phyloP scores from a whole-genome alignment of 1,140 invertebrate genomes.

The Campoletis sonorensis region DNA sequence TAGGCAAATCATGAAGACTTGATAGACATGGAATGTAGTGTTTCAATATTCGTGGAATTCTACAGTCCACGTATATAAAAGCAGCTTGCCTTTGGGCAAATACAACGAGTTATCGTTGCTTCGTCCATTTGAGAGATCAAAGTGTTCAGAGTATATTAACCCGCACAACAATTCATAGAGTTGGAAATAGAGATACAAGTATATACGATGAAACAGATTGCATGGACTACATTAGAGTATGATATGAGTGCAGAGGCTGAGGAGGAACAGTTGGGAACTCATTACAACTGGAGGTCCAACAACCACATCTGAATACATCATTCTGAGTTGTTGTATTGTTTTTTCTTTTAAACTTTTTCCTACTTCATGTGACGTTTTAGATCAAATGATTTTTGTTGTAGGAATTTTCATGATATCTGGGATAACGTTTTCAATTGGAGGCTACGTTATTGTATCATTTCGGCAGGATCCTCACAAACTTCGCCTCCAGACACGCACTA shows the following conservation, averaged over 20 bases:
- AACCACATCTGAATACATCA: no score
- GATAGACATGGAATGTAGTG: no score
- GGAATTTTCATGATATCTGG: not conserved
- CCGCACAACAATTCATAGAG: no score
- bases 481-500: constrained; percentile 49
- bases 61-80: not conserved
- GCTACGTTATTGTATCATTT: constrained; percentile 20
- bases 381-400: not conserved
- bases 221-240: not conserved
- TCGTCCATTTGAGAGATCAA: not conserved
- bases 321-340: no score
- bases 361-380: not conserved
- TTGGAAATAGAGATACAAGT: not conserved
- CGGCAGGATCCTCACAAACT: not conserved
- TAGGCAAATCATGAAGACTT: no score
- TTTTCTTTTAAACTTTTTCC: no score
- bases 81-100: not conserved
- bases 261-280: no score
- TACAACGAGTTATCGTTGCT: not conserved
- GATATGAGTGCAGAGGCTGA: not conserved
- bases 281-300: no score
- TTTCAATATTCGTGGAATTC: not conserved
- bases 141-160: not conserved
- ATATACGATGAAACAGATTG: not conserved
- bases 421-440: constrained; percentile 61